These are phyloP conservation scores for Hyposmocoma kahamanoa DNA, from an alignment of 1,140 invertebrate species.

Conservation along the genomic window DNA sequence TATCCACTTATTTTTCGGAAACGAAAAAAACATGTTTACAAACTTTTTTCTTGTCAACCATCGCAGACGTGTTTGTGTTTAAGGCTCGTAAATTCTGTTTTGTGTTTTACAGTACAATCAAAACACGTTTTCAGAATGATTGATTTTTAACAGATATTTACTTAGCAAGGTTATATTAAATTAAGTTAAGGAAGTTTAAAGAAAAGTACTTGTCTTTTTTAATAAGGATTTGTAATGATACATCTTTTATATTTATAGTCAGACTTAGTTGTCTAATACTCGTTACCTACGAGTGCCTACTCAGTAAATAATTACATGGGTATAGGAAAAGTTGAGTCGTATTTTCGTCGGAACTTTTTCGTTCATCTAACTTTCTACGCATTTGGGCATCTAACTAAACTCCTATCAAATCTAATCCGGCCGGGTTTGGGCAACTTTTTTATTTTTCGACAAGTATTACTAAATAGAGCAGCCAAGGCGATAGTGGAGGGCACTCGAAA, in stretches of 20 bases:
- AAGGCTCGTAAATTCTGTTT: slow-evolving; percentile 55
- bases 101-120: slow-evolving; percentile 46
- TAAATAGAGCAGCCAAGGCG: slow-evolving; percentile 54
- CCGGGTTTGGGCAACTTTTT: slow-evolving; percentile 30
- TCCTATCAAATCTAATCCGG: slow-evolving; percentile 39
- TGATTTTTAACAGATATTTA: slow-evolving; percentile 25
- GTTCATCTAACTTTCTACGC: slow-evolving; percentile 40
- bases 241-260: no score
- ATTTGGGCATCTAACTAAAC: slow-evolving; percentile 25
- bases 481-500: slow-evolving; percentile 51
- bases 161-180: no score
- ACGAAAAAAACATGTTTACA: slow-evolving; percentile 65
- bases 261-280: no score
- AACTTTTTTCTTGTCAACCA: slow-evolving; percentile 51
- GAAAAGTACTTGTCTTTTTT: no score
- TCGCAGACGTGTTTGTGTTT: slow-evolving; percentile 27
- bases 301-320: neutral
- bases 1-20: slow-evolving; percentile 32
- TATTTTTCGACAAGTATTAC: slow-evolving; percentile 43
- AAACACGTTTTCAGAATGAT: slow-evolving; percentile 14
- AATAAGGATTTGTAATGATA: no score
- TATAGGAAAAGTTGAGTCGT: slow-evolving; percentile 35
- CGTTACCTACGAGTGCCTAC: no score
- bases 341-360: slow-evolving; percentile 30
- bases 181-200: no score